Evolutionary conservation across 2,113 vertebrate species (phyloP).

Genomic region (Machaerirhynchus nigripectus): DNA sequence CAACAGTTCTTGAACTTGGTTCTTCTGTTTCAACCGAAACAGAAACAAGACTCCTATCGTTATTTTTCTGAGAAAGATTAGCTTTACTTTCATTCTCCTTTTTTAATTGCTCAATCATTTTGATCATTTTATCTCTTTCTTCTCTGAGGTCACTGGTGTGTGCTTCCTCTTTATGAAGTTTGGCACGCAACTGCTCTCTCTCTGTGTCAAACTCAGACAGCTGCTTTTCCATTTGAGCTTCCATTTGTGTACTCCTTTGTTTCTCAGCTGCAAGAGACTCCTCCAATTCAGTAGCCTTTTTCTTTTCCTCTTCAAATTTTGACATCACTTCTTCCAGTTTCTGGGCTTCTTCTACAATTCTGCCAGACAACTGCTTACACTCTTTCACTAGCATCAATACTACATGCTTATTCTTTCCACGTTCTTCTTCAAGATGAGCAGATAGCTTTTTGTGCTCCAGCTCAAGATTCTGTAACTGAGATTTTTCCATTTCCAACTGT

Average conservation of each 20-base stretch:
- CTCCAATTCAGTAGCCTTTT: constrained; percentile 77
- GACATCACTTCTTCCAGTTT: constrained; percentile 86
- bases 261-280: constrained; percentile 85
- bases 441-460: constrained; percentile 91
- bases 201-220: constrained; percentile 94
- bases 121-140: constrained; percentile 88
- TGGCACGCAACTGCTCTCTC: constrained; percentile 91
- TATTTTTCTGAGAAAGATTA: constrained; percentile 61
- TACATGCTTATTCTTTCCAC: constrained; percentile 94
- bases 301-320: constrained; percentile 87
- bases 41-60: constrained; percentile 74
- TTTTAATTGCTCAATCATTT: constrained; percentile 89
- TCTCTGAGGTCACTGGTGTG: constrained; percentile 79
- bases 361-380: constrained; percentile 91
- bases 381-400: constrained; percentile 95
- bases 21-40: constrained; percentile 84
- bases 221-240: constrained; percentile 93
- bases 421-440: constrained; percentile 90
- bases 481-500: constrained; percentile 95
- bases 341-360: constrained; percentile 89
- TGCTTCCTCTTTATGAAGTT: constrained; percentile 87
- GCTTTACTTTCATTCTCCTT: constrained; percentile 78
- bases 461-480: constrained; percentile 89
- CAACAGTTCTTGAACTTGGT: constrained; percentile 73
- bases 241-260: constrained; percentile 82